phyloP scores from a whole-genome alignment of 2,113 vertebrate species.

The Castor canadensis region DNA sequence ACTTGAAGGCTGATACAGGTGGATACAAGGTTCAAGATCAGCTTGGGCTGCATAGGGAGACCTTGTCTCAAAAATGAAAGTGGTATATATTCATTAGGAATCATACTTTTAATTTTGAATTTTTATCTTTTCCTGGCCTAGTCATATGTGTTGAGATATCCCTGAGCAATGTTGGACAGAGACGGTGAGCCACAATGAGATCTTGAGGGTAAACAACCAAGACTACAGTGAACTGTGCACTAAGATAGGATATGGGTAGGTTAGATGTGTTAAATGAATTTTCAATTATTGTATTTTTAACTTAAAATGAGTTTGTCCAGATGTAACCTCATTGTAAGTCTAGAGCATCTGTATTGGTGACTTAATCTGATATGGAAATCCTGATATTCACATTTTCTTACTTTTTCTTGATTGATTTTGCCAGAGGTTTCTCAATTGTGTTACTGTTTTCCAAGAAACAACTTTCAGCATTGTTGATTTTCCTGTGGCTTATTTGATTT shows the following conservation, averaged over 20 bases:
- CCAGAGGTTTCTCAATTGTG: background rate
- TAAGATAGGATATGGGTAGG: background rate
- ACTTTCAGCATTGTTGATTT: background rate
- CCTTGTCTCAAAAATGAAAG: background rate
- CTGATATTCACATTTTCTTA: background rate
- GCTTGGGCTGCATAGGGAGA: background rate
- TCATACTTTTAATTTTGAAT: background rate
- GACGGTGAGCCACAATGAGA: background rate
- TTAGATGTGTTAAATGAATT: background rate
- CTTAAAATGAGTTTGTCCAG: background rate
- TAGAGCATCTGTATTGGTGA: background rate
- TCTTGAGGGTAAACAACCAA: background rate
- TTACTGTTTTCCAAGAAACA: background rate
- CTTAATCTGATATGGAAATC: too few relatives aligned
- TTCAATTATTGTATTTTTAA: background rate
- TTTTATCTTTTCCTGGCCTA: background rate
- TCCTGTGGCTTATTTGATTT: background rate
- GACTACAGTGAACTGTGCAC: background rate
- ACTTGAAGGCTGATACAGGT: background rate
- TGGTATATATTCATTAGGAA: background rate
- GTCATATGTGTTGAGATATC: background rate
- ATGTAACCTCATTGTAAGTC: background rate
- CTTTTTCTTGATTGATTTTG: background rate
- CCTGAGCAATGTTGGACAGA: too few relatives aligned
- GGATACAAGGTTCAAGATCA: background rate